Base-by-base conservation (phyloP, 2,888 invertebrate species). In the Drosophila colorata region DNA sequence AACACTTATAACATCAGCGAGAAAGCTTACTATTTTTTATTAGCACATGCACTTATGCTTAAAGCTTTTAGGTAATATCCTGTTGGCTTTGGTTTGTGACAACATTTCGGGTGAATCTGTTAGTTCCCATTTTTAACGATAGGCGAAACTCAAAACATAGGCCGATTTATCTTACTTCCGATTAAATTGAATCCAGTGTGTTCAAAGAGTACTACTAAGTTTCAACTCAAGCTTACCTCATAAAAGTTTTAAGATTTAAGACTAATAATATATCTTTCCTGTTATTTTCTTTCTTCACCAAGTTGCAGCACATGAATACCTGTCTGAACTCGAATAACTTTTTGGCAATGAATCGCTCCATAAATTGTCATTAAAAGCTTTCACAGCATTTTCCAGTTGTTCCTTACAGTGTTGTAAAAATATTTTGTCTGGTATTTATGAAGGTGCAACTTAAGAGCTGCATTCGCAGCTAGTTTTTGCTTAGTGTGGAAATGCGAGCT, bases 391-490 rank as follows among this genome's bases (percentile, higher is more conserved):
- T 61, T 43, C 11, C 37, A 28, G 37, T 49, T 38, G 31, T 25
- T 41, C 2, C 28, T 28, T 8, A 16, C 4, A 40, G 13, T 35
- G 33, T 48, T 16, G 14, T 8, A 37, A 38, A 46, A 43, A 18
- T 18, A 43, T 23, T 18, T 44, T 47, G n/a, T 40, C 46, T 49
- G 64, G 33, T 55, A 60, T 72, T 78, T 64, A 78, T 53, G 63
- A 38, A 14, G 41, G 47, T 43, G 60, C 43, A 57, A 38, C 31
- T 38, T 20, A 18, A 40, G n/a, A 44, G 28, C 16, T 60, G 56
- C 59, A 37, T 41, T 18, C 11, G 14, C 16, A 14, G 14, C 28
- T 13, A 11, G n/a, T 40, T 67, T 67, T 58, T 69, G 63, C 74
- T 68, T 59, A 56, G 44, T 20, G 23, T 48, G 13, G n/a, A 48